Base-by-base conservation (phyloP, 2,113 vertebrate genomes). In the Pogona vitticeps region DNA sequence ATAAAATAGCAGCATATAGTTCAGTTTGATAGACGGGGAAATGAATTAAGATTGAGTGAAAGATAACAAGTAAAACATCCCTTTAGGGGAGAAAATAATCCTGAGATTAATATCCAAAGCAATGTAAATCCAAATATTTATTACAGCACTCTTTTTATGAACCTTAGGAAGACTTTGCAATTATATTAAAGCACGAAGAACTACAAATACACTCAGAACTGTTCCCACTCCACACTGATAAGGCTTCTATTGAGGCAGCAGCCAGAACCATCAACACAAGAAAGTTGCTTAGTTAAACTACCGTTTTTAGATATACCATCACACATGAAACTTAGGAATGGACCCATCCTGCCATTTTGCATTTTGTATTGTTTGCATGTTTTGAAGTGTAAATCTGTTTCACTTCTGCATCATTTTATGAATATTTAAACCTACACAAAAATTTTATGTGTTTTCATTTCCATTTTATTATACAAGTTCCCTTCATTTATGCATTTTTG, bases 1-100 rank as follows among this genome's bases (percentile, higher is more conserved):
- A 89, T 52, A 90, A 13, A 76, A 86, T 52, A 6, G 46, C n/a
- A 78, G 2, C 1, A 31, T 76, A 81, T 21, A 65, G 65, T 83
- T 42, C 8, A 75, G 52, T 1, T 23, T 67, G 42, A 89, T 86
- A 90, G 81, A 2, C 0, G 71, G 68, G 12, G 40, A 65, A 77
- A 15, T n/a, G 65, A 2, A 8, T 6, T n/a, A 70, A 78, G 85
- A 36, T 5, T 75, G 46, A 46, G 13, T 42, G 87, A 78, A 10
- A 4, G 63, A 88, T 67, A 65, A 33, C 14, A 0, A 0, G 4
- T 18, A 31, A 58, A 63, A 8, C 36, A 81, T 33, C 28, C 72
- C 26, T 42, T 18, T 20, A 4, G 36, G 58, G 28, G 40, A 76
- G 68, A 15, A 15, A 88, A 81, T 12, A 83, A 76, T 8, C 52